Evolutionary conservation across 2,888 invertebrate species (phyloP).

Genomic region (Spilarctia lutea): DNA sequence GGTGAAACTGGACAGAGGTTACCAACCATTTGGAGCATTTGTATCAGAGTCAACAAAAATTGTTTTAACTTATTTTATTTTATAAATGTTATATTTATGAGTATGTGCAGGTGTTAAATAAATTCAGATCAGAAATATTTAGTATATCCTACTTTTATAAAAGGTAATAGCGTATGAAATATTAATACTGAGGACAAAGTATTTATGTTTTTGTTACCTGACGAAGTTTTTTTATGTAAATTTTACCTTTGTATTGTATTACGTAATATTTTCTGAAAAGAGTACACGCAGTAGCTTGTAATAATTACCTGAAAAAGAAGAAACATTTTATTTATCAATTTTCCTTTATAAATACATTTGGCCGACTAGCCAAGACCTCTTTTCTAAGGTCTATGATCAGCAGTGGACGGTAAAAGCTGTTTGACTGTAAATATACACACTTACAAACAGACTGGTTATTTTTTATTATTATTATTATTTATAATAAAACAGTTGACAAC

Average conservation of each 20-base stretch:
- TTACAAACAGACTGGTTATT: no score
- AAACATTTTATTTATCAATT: constrained; percentile 7
- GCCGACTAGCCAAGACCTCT: no score
- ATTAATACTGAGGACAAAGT: neutral
- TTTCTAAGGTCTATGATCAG: no score
- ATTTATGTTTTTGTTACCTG: neutral
- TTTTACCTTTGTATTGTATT: neutral
- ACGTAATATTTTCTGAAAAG: neutral
- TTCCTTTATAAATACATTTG: neutral
- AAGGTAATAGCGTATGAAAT: neutral
- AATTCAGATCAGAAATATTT: neutral
- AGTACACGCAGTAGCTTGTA: neutral
- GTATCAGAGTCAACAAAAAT: constrained; percentile 4
- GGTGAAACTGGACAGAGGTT: constrained; percentile 76
- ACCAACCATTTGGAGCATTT: constrained; percentile 74
- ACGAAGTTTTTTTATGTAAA: neutral
- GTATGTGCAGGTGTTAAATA: neutral
- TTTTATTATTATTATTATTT: neutral
- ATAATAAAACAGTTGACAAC: constrained; percentile 63
- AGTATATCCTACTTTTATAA: neutral
- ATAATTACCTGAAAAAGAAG: constrained; percentile 66
- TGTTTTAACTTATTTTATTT: neutral
- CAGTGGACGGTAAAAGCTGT: neutral
- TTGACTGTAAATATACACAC: neutral
- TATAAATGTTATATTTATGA: neutral